Percentiles rank a stretch among this genome's conserved stretches.
Evolutionary conservation across 2,113 vertebrate species (phyloP).

Genomic region (Corythaixoides concolor): DNA sequence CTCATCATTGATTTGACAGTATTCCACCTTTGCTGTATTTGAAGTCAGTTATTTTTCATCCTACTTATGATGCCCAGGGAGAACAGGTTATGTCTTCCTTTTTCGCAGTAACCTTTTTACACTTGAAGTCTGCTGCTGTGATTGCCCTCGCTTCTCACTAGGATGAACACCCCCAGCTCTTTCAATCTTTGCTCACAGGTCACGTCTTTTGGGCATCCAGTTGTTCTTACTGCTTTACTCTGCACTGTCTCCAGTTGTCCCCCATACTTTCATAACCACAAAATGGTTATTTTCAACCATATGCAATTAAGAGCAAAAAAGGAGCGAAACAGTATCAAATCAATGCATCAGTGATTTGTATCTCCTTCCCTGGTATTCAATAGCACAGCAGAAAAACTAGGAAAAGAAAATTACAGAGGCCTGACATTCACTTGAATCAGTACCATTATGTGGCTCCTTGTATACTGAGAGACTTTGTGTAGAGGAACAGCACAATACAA

Average conservation of each 20-base stretch:
- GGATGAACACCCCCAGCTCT: neutral
- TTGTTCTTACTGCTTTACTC: neutral
- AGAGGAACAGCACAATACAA: neutral
- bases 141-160: neutral
- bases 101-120: neutral
- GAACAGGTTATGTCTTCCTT: neutral
- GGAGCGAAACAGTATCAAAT: neutral
- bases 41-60: neutral
- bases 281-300: neutral
- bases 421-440: neutral
- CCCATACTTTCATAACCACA: neutral
- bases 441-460: neutral
- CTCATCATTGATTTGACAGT: neutral
- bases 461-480: neutral
- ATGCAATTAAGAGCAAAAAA: neutral
- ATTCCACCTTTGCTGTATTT: neutral
- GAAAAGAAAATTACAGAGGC: neutral
- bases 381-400: neutral
- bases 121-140: neutral
- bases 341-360: neutral
- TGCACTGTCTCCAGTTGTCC: neutral
- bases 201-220: neutral
- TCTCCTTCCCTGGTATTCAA: accelerated
- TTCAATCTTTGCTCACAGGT: neutral
- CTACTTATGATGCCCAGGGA: neutral